Conservation (phyloP, 2,888 invertebrate genomes). For the Hypolimnas misippus region DNA sequence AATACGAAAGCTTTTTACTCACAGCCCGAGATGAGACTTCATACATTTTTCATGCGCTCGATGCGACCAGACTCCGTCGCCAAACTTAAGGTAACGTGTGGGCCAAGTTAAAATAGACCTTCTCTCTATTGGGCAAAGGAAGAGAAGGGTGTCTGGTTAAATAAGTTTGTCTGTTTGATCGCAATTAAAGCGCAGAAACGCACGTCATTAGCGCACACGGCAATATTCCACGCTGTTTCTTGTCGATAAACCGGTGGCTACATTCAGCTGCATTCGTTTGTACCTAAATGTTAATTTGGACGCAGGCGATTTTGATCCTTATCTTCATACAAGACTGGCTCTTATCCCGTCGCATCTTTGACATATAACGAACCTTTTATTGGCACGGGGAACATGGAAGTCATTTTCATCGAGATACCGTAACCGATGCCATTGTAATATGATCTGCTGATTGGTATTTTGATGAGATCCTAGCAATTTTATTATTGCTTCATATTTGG, state of each 20-base stretch:
- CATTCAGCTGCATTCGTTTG: slow-evolving; percentile 37
- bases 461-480: slow-evolving; percentile 64
- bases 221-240: slow-evolving; percentile 83
- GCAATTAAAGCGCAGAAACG: slow-evolving; percentile 82
- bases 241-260: slow-evolving; percentile 56
- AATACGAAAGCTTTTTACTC: slow-evolving; percentile 68
- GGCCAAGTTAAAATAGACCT: slow-evolving; percentile 40
- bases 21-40: slow-evolving; percentile 68
- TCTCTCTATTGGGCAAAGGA: slow-evolving; percentile 41
- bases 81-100: slow-evolving; percentile 45
- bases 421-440: slow-evolving; percentile 62
- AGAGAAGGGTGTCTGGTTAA: slow-evolving; percentile 39
- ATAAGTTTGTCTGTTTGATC: slow-evolving; percentile 66
- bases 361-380: slow-evolving; percentile 9
- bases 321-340: neutral
- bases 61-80: slow-evolving; percentile 56
- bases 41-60: slow-evolving; percentile 79
- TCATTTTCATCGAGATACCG: slow-evolving; percentile 60
- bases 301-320: slow-evolving; percentile 22
- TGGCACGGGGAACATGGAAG: slow-evolving; percentile 45
- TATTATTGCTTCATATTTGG: slow-evolving; percentile 57
- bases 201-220: slow-evolving; percentile 79
- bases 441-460: slow-evolving; percentile 72
- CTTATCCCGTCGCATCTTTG: slow-evolving; percentile 32
- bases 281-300: slow-evolving; percentile 19